phyloP scores from a whole-genome alignment of 2,113 vertebrate genomes.

The Osmerus mordax region DNA sequence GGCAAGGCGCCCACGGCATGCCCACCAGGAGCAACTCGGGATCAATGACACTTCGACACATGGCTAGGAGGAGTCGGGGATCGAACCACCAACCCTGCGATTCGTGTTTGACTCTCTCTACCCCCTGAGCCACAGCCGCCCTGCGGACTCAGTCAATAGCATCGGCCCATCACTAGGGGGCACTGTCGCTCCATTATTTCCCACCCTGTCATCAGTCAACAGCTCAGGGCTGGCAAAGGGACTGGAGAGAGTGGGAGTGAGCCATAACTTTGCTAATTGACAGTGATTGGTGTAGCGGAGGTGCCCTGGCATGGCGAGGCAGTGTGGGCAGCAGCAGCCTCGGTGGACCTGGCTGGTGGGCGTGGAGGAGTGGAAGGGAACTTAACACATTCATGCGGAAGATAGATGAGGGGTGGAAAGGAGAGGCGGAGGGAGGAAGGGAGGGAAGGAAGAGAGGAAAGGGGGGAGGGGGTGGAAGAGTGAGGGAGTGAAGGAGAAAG shows the following conservation, averaged over 20 bases:
- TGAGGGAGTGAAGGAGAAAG: neutral
- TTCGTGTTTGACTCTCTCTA: too few species aligned
- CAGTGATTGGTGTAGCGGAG: neutral
- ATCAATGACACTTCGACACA: too few species aligned
- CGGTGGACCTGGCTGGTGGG: neutral
- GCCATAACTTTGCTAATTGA: neutral
- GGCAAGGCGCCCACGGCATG: too few species aligned
- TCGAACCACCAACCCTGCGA: too few species aligned
- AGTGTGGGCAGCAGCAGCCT: neutral
- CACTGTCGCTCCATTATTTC: conserved; percentile 45
- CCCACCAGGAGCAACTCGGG: too few species aligned
- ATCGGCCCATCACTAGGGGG: conserved; percentile 53
- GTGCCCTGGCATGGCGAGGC: neutral
- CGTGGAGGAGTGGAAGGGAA: neutral
- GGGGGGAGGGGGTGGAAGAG: conserved; percentile 5
- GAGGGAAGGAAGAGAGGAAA: neutral
- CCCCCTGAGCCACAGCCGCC: neutral
- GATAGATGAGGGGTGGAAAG: neutral
- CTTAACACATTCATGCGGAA: neutral
- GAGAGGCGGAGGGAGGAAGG: neutral
- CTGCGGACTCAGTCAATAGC: neutral
- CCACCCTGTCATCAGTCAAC: neutral
- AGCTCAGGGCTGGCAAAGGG: neutral
- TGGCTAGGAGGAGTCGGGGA: too few species aligned
- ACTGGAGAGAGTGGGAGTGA: neutral